These are phyloP conservation scores for Oscheius sp. DNA, from an alignment of 2,888 invertebrate genomes.

Conservation along the genomic window DNA sequence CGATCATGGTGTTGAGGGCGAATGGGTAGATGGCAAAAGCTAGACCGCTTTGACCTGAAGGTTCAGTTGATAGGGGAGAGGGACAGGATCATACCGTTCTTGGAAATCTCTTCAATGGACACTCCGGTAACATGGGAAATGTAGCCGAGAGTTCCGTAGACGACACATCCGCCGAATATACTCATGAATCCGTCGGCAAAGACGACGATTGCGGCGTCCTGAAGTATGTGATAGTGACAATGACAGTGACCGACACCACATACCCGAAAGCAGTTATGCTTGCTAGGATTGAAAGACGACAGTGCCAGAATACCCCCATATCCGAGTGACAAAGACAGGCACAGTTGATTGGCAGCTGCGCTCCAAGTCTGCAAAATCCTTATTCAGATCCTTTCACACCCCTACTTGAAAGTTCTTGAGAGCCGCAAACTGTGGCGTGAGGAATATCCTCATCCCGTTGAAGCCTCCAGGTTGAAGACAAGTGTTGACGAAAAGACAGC, in stretches of 20 bases:
- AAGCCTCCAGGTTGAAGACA: background rate
- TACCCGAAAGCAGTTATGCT: slow-evolving; percentile 64
- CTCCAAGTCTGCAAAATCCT: slow-evolving; percentile 54
- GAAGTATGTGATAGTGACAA: background rate
- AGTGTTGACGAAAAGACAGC: slow-evolving; percentile 42
- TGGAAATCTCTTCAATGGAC: slow-evolving; percentile 2
- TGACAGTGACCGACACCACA: background rate
- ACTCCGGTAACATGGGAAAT: slow-evolving; percentile 33
- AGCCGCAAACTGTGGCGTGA: background rate
- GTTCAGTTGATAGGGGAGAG: background rate
- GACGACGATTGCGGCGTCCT: slow-evolving; percentile 64
- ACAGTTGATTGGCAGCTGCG: slow-evolving; percentile 65
- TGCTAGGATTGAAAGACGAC: slow-evolving; percentile 63
- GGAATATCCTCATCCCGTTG: slow-evolving; percentile 5
- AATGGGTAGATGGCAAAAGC: slow-evolving; percentile 74
- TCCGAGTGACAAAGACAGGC: slow-evolving; percentile 68
- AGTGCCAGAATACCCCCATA: slow-evolving; percentile 65
- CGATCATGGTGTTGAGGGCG: slow-evolving; percentile 73
- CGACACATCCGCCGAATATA: slow-evolving; percentile 57
- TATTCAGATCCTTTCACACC: background rate
- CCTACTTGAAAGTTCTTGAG: background rate
- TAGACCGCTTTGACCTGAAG: slow-evolving; percentile 45
- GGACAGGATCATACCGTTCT: background rate
- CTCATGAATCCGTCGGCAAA: slow-evolving; percentile 61
- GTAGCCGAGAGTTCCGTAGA: slow-evolving; percentile 61